Percentiles rank a stretch among this genome's conserved stretches.
Conservation (phyloP, 2,797 vertebrate species). For the Borostomias antarcticus region DNA sequence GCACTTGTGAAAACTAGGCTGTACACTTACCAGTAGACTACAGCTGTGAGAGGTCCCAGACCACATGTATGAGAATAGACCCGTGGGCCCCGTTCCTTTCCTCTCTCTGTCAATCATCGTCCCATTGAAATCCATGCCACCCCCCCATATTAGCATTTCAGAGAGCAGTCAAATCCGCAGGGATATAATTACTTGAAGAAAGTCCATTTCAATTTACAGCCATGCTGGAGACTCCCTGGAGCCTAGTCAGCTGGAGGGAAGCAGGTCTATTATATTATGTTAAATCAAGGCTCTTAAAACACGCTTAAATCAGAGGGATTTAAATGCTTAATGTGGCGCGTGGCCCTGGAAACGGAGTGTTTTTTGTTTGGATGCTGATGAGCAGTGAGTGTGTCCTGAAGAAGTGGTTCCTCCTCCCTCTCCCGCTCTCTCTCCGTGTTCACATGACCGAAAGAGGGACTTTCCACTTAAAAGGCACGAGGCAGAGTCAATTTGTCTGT, state of each 20-base stretch:
- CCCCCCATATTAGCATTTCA: conserved; percentile 20
- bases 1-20: not conserved
- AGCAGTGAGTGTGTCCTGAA: not conserved
- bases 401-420: not conserved
- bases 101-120: conserved; percentile 12
- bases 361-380: not conserved
- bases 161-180: conserved; percentile 23
- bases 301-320: conserved; percentile 21
- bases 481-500: conserved; percentile 14
- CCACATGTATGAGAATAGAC: not conserved
- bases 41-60: not conserved
- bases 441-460: conserved; percentile 41
- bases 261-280: conserved; percentile 19
- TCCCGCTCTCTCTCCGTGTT: conserved; percentile 15
- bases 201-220: conserved; percentile 44
- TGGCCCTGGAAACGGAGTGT: not conserved
- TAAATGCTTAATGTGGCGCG: not conserved
- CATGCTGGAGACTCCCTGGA: conserved; percentile 14
- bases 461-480: conserved; percentile 42
- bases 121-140: conserved; percentile 11
- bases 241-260: conserved; percentile 27
- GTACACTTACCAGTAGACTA: too few species aligned
- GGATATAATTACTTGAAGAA: conserved; percentile 44
- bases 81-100: conserved; percentile 4
- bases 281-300: conserved; percentile 27